These are phyloP conservation scores for Pissodes strobi DNA, from an alignment of 1,140 invertebrate species.

Conservation along the genomic window DNA sequence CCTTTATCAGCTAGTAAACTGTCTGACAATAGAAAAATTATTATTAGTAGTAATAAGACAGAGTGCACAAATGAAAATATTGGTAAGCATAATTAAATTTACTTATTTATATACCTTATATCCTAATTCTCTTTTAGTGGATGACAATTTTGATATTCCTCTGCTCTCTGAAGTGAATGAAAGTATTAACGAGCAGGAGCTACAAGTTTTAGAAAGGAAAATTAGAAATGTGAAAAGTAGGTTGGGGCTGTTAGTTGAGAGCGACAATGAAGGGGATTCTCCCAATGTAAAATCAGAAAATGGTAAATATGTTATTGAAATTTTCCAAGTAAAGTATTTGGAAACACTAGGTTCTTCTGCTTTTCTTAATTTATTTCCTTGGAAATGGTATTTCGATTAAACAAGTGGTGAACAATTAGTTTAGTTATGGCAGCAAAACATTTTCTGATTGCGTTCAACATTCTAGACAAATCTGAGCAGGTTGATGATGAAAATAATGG, in stretches of 20 bases:
- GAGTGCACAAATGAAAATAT: conserved; percentile 47
- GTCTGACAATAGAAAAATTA: conserved; percentile 50
- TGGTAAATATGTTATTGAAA: conserved; percentile 38
- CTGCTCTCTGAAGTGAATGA: conserved; percentile 56
- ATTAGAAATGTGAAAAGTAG: conserved; percentile 61
- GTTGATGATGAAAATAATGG: neutral
- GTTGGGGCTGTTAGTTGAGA: conserved; percentile 59
- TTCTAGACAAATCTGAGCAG: too few relatives aligned
- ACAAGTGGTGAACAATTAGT: too few relatives aligned
- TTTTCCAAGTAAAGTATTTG: too few relatives aligned
- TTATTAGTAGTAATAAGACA: conserved; percentile 47
- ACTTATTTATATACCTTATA: neutral
- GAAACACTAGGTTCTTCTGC: too few relatives aligned
- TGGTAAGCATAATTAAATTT: conserved; percentile 42
- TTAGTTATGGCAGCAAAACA: too few relatives aligned
- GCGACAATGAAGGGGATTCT: conserved; percentile 62
- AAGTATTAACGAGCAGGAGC: conserved; percentile 59
- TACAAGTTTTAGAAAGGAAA: conserved; percentile 61
- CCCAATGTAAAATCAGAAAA: conserved; percentile 62
- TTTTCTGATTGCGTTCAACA: too few relatives aligned
- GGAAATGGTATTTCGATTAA: too few relatives aligned
- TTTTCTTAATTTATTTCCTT: too few relatives aligned
- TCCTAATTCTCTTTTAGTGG: conserved; percentile 8
- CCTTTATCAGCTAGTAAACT: conserved; percentile 47
- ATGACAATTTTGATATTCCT: conserved; percentile 57